Conservation (phyloP, 2,888 invertebrate species). For the Drosophila silvestris region DNA sequence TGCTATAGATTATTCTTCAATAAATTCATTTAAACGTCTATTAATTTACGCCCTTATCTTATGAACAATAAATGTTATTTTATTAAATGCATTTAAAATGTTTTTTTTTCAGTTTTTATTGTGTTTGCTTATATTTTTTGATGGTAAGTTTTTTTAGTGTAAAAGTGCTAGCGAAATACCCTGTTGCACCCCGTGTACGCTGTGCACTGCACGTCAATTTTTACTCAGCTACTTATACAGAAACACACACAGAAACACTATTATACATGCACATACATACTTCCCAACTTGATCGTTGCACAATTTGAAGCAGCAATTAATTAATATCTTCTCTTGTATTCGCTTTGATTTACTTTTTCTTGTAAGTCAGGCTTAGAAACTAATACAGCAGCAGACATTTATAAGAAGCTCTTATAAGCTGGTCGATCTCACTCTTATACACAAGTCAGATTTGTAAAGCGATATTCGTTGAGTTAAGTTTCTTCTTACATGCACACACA, state of each 20-base stretch:
- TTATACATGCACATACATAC: not conserved
- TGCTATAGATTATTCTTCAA: not conserved
- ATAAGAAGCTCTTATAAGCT: not conserved
- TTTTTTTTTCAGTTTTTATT: slow-evolving; percentile 1
- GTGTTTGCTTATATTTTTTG: not conserved
- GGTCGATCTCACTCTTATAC: not conserved
- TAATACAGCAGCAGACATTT: not conserved
- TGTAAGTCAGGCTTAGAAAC: not conserved
- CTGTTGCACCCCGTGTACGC: not conserved
- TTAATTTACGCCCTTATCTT: not conserved
- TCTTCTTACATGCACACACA: not conserved
- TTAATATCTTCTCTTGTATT: not conserved
- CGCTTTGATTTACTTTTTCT: not conserved
- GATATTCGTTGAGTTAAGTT: not conserved
- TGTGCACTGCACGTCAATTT: not conserved
- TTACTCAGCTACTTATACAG: not conserved
- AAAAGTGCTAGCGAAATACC: not conserved
- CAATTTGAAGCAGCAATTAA: not conserved
- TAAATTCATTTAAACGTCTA: not conserved
- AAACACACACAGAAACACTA: not conserved
- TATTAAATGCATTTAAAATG: not conserved
- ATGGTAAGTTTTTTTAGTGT: slow-evolving; percentile 2
- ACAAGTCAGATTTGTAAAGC: not conserved
- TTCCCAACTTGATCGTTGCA: not conserved
- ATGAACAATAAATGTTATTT: slow-evolving; percentile 20